Evolutionary conservation across 2,888 invertebrate genomes (phyloP).

Genomic region (Bruchidius siliquastri): DNA sequence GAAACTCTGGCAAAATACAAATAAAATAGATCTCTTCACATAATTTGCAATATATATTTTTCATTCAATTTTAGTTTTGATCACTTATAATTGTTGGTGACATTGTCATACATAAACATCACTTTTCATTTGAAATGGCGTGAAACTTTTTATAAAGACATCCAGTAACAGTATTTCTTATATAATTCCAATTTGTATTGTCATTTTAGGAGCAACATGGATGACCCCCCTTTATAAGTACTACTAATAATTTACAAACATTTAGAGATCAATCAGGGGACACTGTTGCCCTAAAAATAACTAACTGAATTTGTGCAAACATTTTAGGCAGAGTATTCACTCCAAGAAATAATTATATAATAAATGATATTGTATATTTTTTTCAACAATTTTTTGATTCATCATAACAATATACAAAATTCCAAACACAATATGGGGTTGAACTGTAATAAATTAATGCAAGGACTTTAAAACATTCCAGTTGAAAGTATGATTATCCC

Average conservation of each 20-base stretch:
- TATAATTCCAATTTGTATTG: slow-evolving; percentile 27
- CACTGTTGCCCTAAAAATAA: slow-evolving; percentile 25
- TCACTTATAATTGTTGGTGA: slow-evolving; percentile 1
- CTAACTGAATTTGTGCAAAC: slow-evolving; percentile 24
- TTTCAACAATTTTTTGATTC: too few species aligned
- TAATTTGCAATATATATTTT: neutral
- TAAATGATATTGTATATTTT: neutral
- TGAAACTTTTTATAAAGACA: slow-evolving; percentile 6
- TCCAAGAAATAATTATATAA: neutral
- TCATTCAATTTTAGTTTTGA: neutral
- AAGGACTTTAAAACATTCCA: too few species aligned
- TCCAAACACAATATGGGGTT: too few species aligned
- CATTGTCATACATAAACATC: slow-evolving; percentile 13
- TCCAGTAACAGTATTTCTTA: slow-evolving; percentile 19
- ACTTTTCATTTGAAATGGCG: neutral
- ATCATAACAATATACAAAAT: too few species aligned
- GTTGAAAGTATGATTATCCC: too few species aligned
- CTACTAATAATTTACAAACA: slow-evolving; percentile 2
- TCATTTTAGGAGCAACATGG: slow-evolving; percentile 26
- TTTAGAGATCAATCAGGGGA: slow-evolving; percentile 28
- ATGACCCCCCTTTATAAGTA: neutral
- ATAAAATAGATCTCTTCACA: too few species aligned
- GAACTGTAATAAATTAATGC: too few species aligned
- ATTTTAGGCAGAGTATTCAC: slow-evolving; percentile 3
- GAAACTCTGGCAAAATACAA: too few species aligned